Percentiles rank a stretch among this genome's conserved stretches.
These are phyloP conservation scores for Paralichthys olivaceus DNA, from an alignment of 2,113 vertebrate species.

Conservation along the genomic window DNA sequence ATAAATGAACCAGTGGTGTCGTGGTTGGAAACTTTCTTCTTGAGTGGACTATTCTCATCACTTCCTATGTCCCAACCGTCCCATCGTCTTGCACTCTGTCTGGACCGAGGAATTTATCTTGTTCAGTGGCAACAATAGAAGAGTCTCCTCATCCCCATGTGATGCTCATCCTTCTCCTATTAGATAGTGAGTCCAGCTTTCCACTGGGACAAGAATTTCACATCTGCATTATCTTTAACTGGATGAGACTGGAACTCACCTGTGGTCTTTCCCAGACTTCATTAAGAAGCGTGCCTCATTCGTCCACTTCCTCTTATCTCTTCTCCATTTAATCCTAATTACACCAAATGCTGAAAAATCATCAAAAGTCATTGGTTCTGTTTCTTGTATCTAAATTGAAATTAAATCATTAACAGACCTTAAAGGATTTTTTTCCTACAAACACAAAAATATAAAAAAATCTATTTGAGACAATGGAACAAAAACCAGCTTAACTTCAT, in stretches of 20 bases:
- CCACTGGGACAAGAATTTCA: background rate
- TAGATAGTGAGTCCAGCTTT: constrained; percentile 1
- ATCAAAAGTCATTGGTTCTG: no score
- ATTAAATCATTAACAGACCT: background rate
- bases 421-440: background rate
- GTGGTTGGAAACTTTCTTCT: background rate
- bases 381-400: background rate
- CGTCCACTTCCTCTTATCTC: no score
- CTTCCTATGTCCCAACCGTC: background rate
- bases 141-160: background rate
- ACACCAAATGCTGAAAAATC: background rate
- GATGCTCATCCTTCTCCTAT: constrained; percentile 1
- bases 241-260: no score
- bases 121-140: background rate
- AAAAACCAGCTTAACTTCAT: background rate
- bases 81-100: background rate
- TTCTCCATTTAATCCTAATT: background rate
- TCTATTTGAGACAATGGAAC: no score
- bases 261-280: no score
- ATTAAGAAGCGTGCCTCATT: background rate
- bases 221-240: background rate
- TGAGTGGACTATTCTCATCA: background rate
- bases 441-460: background rate
- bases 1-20: background rate
- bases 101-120: background rate